A percentile compares a stretch with the other conserved stretches of the same genome.
These are phyloP conservation scores for Melanargia galathea DNA, from an alignment of 2,888 invertebrate species.

Conservation along the genomic window DNA sequence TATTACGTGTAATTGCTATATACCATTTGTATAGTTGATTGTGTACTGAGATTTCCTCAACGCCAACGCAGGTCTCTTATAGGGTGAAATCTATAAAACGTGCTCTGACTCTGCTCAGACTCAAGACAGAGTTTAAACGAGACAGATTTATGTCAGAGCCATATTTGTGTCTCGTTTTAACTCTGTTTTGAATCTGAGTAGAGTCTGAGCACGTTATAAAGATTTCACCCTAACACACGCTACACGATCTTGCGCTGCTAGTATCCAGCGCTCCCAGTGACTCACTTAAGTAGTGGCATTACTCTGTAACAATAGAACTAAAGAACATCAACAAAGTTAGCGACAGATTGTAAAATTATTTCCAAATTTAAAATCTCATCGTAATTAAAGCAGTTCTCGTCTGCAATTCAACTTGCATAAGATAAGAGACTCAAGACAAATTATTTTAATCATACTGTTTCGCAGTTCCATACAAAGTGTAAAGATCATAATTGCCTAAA, in stretches of 20 bases:
- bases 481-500: constrained; percentile 9
- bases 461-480: constrained; percentile 14
- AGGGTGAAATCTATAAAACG: no score
- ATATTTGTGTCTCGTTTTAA: no score
- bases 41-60: constrained; percentile 1
- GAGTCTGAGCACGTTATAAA: no score
- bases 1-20: constrained; percentile 1
- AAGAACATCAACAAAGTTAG: background rate
- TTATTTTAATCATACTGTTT: constrained; percentile 10
- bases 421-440: background rate
- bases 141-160: no score
- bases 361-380: background rate
- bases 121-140: no score
- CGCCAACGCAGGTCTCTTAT: no score
- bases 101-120: no score
- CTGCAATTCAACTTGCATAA: constrained; percentile 10
- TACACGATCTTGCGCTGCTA: no score
- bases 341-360: background rate
- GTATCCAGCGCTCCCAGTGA: no score
- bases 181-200: no score
- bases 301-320: background rate
- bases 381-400: constrained; percentile 7
- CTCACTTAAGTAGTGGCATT: no score
- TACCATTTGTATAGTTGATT: background rate
- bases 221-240: no score